phyloP scores from a whole-genome alignment of 2,113 vertebrate genomes.

The Pelodiscus sinensis region DNA sequence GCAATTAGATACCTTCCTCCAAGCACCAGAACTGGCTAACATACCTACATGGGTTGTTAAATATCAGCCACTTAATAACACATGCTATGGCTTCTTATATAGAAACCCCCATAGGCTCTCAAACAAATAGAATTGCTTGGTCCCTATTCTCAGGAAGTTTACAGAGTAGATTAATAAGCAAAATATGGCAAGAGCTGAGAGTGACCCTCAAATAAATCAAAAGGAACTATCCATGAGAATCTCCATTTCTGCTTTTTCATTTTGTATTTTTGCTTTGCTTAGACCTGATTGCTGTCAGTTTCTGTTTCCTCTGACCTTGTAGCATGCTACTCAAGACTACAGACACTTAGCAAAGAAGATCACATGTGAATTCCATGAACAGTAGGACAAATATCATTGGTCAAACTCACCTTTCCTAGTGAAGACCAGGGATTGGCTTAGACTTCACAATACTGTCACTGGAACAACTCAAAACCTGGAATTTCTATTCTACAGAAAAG shows the following conservation, averaged over 20 bases:
- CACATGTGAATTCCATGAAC: neutral
- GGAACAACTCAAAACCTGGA: slow-evolving; percentile 29
- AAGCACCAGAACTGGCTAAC: fast-evolving
- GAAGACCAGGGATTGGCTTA: slow-evolving; percentile 28
- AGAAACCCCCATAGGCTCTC: fast-evolving
- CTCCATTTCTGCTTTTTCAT: neutral
- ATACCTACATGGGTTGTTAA: neutral
- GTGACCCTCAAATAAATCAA: neutral
- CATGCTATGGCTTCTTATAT: neutral
- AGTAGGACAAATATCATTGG: slow-evolving; percentile 35
- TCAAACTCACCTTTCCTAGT: slow-evolving; percentile 28
- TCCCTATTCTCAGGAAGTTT: neutral
- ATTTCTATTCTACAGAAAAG: neutral
- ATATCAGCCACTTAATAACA: neutral
- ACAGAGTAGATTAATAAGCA: neutral
- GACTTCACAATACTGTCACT: neutral
- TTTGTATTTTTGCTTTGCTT: neutral
- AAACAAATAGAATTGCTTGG: neutral
- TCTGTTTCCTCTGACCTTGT: neutral
- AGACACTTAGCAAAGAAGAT: neutral
- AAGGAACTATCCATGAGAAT: neutral
- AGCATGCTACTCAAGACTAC: neutral
- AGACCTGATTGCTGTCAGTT: neutral
- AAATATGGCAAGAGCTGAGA: neutral
- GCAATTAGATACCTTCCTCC: neutral